A percentile compares a stretch with the other conserved stretches of the same genome.
Conservation (phyloP, 53 echinoderm and acorn worm species). For the Apostichopus leukothele region DNA sequence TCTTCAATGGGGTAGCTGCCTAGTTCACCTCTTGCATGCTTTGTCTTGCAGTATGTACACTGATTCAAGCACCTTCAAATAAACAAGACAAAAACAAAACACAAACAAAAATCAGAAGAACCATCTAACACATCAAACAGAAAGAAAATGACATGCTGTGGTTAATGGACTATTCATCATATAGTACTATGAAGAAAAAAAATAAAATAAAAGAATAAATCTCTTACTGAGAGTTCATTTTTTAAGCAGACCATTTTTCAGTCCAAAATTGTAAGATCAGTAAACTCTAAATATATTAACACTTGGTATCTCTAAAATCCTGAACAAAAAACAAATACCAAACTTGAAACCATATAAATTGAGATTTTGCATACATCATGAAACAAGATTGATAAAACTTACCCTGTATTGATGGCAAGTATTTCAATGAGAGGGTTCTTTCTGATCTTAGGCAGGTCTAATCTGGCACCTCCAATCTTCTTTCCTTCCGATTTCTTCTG, state of each 20-base stretch:
- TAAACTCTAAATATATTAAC: too few species aligned
- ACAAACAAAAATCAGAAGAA: background rate
- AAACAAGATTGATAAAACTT: background rate
- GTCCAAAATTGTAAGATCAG: too few species aligned
- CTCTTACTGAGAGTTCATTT: too few species aligned
- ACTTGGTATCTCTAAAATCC: too few species aligned
- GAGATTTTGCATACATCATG: too few species aligned
- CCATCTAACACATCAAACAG: background rate
- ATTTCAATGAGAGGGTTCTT: slow-evolving; percentile 94
- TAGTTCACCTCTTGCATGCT: slow-evolving; percentile 96
- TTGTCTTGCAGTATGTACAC: slow-evolving; percentile 98
- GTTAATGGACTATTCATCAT: too few species aligned
- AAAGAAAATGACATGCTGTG: too few species aligned
- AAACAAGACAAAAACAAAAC: background rate
- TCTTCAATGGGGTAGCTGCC: slow-evolving; percentile 94
- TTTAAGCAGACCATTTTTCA: too few species aligned
- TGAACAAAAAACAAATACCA: too few species aligned
- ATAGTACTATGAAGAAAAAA: too few species aligned
- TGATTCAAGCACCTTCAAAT: slow-evolving; percentile 85
- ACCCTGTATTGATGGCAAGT: slow-evolving; percentile 98
- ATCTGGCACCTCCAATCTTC: slow-evolving; percentile 87
- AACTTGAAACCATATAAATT: too few species aligned
- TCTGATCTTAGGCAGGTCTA: slow-evolving; percentile 92
- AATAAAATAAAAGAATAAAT: too few species aligned
- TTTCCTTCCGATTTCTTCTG: slow-evolving; percentile 97